Evolutionary conservation across 64 coral and sea anemone species (phyloP), one percentile per base, ranked within the genome.

Genomic region (Porites lutea): DNA sequence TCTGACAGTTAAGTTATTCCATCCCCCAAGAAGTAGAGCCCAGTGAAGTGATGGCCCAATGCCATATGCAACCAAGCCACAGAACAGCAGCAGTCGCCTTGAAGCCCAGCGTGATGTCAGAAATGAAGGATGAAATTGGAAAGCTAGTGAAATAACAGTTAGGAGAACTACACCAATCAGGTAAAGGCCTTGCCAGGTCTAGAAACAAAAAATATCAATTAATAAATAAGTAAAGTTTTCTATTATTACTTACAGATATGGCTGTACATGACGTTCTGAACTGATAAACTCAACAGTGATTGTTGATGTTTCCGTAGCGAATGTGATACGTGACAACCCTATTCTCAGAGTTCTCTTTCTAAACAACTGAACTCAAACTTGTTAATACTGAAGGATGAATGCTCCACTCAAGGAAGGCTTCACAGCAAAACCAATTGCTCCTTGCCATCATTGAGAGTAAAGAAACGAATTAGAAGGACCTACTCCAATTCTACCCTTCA

Each of bases 81-180:
- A 77, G 78, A 99, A 99, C 27, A 95, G 48, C 9, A 95, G 65
- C 23, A 99, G 83, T 11, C 97, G 73, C 46, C 81, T 96, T 12
- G 58, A 48, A 2, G 88, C 89, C 97, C 97, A 99, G 15, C 45
- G 54, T 54, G 97, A 99, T 19, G 90, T 91, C n/a, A 96, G 74
- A 44, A 96, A 99, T 23, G 86, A 77, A 50, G 94, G 97, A 69
- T 99, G 94, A 64, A 89, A 72, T 94, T 99, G 97, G 48, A 96
- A 72, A 20, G 73, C 54, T 15, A 97, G 77, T 8, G 88, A 94
- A 16, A 91, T 48, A 4, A 91, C 46, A 21, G 97, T 96, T 14
- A 99, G 85, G 16, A 93, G 49, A 75, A 65, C 69, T 2, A 91
- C 97, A 3, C 91, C 91, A 63, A 72, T 50, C 82, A 99, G 37